Evolutionary conservation across 2,888 invertebrate species (phyloP).

Genomic region (Tetheella fluctuosa): DNA sequence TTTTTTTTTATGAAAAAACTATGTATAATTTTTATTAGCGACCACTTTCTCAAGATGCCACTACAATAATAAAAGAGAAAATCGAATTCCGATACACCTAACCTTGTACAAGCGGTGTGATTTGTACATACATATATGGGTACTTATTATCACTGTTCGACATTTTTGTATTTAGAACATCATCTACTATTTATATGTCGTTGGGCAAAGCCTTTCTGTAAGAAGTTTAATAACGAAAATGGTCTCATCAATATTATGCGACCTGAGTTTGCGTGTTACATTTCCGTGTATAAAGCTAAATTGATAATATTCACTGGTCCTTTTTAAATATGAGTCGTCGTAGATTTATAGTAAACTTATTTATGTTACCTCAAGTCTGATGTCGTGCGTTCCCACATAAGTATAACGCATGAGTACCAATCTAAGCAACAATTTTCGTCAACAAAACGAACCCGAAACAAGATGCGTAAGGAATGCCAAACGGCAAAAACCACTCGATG

Average conservation of each 20-base stretch:
- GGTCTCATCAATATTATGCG: slow-evolving; percentile 44
- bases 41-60: slow-evolving; percentile 44
- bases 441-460: slow-evolving; percentile 66
- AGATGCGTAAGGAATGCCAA: slow-evolving; percentile 78
- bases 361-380: background rate
- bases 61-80: slow-evolving; percentile 47
- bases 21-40: slow-evolving; percentile 33
- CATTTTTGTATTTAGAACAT: slow-evolving; percentile 20
- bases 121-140: slow-evolving; percentile 25
- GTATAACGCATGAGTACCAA: slow-evolving; percentile 40
- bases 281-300: slow-evolving; percentile 42
- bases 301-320: slow-evolving; percentile 24
- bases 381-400: slow-evolving; percentile 32
- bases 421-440: slow-evolving; percentile 38
- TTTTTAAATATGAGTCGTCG: background rate
- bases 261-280: slow-evolving; percentile 37
- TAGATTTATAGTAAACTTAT: background rate
- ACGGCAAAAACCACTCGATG: slow-evolving; percentile 79
- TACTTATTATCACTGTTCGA: slow-evolving; percentile 26
- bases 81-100: slow-evolving; percentile 22
- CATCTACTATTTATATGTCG: too few relatives aligned
- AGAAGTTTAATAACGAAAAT: slow-evolving; percentile 48
- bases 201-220: slow-evolving; percentile 21
- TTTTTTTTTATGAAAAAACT: slow-evolving; percentile 25
- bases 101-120: slow-evolving; percentile 39